Base-by-base conservation (phyloP, 2,797 vertebrate genomes). In the Naso thynnoides region DNA sequence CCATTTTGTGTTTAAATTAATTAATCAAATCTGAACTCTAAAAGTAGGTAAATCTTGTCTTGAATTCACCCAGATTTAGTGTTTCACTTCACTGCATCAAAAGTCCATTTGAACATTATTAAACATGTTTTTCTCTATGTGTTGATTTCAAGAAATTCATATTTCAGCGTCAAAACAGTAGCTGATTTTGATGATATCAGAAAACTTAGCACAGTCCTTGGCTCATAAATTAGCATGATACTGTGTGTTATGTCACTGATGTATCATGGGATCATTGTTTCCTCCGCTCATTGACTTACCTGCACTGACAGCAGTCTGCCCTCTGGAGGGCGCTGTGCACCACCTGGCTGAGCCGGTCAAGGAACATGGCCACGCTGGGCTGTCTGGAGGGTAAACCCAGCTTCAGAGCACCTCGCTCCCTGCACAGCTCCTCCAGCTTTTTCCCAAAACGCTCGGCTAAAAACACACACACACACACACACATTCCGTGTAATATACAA, bases 341-440 rank as follows among this genome's bases (percentile, higher is more conserved):
- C 66, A 95, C 95, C 3, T 85, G 81, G 33, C 81, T 42, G 36
- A 97, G 92, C 21, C 86, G 87, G 56, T 95, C 79, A 39, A 98
- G 94, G 85, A 97, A 95, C 50, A 84, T 73, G 23, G 88, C 81
- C 61, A 98, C 86, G 5, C 89, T 89, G 1, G 95, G 96, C 83
- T 96, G 95, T 49, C 83, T 92, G 66, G 96, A 98, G 54, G 96
- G 97, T 72, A 98, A 94, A 52, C 90, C 94, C 81, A 96, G 94
- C 78, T 92, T 91, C 61, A 96, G 91, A 29, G 85, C 62, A 1
- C 80, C 86, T 70, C 87, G 89, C 85, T 97, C 96, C 44, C 84
- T 90, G 57, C 92, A 93, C 85, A 98, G 86, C 76, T 96, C 96
- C 82, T 96, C 96, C 70, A 97, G 78, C 86, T 95, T 95, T 67